These are phyloP conservation scores for Chymomyza caudatula DNA, from an alignment of 2,888 invertebrate species.

Conservation along the genomic window DNA sequence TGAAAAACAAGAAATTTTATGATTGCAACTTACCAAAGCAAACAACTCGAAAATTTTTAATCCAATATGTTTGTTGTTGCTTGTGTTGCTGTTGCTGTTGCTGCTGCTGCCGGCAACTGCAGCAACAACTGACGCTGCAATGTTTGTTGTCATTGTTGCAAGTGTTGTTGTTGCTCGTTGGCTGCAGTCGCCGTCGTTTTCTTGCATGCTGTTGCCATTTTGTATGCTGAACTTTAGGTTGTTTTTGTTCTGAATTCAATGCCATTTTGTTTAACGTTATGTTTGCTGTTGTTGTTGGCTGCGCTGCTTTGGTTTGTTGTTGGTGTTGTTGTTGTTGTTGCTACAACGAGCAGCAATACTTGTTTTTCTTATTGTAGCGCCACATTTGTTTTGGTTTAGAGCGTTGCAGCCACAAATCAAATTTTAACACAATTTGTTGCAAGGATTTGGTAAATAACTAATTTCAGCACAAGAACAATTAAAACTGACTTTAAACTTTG, in stretches of 20 bases:
- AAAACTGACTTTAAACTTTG: too few species aligned
- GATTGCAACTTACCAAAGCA: slow-evolving; percentile 62
- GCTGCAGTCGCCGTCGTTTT: slow-evolving; percentile 33
- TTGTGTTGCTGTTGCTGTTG: slow-evolving; percentile 18
- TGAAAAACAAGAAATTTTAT: background rate
- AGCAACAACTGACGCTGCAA: slow-evolving; percentile 38
- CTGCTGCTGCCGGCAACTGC: slow-evolving; percentile 14
- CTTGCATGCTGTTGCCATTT: slow-evolving; percentile 37
- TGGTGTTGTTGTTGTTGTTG: slow-evolving; percentile 21
- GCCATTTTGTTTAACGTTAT: slow-evolving; percentile 34
- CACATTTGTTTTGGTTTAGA: background rate
- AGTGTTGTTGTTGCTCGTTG: slow-evolving; percentile 29
- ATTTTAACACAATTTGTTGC: slow-evolving; percentile 40
- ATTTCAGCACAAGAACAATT: background rate
- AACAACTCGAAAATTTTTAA: slow-evolving; percentile 66
- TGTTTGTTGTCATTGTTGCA: slow-evolving; percentile 31
- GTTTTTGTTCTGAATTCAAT: slow-evolving; percentile 30
- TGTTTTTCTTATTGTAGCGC: slow-evolving; percentile 23
- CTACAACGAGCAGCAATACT: slow-evolving; percentile 48
- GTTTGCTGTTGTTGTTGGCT: slow-evolving; percentile 15
- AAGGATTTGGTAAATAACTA: background rate
- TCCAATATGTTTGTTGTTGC: slow-evolving; percentile 53
- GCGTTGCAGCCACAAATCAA: background rate
- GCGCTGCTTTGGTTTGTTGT: slow-evolving; percentile 13
- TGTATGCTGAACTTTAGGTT: slow-evolving; percentile 30